A percentile compares a stretch with the other conserved stretches of the same genome.
Conservation (phyloP, 2,888 invertebrate genomes). For the Agrotis ipsilon region DNA sequence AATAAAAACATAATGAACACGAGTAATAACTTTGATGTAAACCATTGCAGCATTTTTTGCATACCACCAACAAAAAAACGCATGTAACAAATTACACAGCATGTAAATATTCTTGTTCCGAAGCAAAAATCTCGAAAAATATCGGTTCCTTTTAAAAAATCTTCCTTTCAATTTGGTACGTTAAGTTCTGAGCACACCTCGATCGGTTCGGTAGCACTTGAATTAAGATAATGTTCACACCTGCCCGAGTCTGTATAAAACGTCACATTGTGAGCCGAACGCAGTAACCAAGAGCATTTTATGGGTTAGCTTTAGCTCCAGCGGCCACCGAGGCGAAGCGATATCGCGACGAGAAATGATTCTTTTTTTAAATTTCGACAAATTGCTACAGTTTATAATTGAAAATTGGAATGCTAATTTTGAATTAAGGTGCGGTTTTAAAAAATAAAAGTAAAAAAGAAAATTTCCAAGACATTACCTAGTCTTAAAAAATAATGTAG, state of each 20-base stretch:
- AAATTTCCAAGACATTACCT: not conserved
- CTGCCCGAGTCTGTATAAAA: constrained; percentile 84
- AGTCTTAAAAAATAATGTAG: constrained; percentile 37
- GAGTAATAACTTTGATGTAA: not conserved
- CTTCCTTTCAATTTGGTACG: constrained; percentile 72
- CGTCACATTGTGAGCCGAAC: constrained; percentile 83
- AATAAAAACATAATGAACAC: constrained; percentile 14
- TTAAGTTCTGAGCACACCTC: constrained; percentile 78
- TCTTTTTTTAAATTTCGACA: constrained; percentile 67
- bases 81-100: constrained; percentile 29
- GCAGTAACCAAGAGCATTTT: constrained; percentile 83
- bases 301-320: constrained; percentile 77
- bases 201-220: constrained; percentile 85
- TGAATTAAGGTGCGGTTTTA: constrained; percentile 28
- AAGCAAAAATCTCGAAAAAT: constrained; percentile 46
- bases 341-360: constrained; percentile 53
- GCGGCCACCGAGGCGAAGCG: constrained; percentile 62
- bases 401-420: constrained; percentile 60
- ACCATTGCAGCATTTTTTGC: not conserved
- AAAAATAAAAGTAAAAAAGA: constrained; percentile 9
- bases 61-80: constrained; percentile 18
- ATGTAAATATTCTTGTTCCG: constrained; percentile 40
- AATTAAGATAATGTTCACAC: constrained; percentile 91
- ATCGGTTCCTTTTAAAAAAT: constrained; percentile 56
- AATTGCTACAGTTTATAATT: constrained; percentile 68